Evolutionary conservation across 2,888 invertebrate species (phyloP).

Genomic region (Polydrusus cervinus): DNA sequence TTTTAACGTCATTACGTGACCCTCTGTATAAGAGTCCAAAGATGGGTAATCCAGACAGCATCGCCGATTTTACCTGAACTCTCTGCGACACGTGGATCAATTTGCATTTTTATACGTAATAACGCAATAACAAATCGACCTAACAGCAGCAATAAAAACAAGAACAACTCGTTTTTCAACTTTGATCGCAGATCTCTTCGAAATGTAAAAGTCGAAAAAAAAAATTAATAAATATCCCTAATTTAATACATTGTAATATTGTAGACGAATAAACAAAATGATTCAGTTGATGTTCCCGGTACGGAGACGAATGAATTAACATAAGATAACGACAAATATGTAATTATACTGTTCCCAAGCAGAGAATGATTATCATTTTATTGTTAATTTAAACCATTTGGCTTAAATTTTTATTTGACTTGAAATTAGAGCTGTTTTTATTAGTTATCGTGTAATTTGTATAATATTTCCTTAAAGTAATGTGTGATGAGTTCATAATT

Average conservation of each 20-base stretch:
- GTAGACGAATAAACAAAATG: not conserved
- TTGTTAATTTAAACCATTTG: no score
- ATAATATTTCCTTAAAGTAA: no score
- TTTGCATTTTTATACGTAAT: no score
- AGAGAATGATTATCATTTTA: not conserved
- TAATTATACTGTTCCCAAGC: not conserved
- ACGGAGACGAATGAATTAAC: not conserved
- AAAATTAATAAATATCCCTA: not conserved
- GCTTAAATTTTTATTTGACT: slow-evolving; percentile 10
- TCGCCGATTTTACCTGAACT: no score
- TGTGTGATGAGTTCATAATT: no score
- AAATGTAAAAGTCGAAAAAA: not conserved
- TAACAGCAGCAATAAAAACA: not conserved
- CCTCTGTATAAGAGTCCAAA: no score
- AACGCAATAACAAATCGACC: not conserved
- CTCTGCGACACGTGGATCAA: no score
- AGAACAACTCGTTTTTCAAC: no score
- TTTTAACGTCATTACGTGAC: no score
- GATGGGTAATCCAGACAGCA: no score
- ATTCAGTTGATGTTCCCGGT: not conserved
- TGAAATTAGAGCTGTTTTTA: not conserved
- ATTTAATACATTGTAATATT: not conserved
- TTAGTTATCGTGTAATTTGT: not conserved
- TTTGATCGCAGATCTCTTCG: no score
- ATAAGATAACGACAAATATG: not conserved